A percentile compares a stretch with the other conserved stretches of the same genome.
Conservation (phyloP, 2,888 invertebrate genomes). For the Pachycephus smyrnensis region DNA sequence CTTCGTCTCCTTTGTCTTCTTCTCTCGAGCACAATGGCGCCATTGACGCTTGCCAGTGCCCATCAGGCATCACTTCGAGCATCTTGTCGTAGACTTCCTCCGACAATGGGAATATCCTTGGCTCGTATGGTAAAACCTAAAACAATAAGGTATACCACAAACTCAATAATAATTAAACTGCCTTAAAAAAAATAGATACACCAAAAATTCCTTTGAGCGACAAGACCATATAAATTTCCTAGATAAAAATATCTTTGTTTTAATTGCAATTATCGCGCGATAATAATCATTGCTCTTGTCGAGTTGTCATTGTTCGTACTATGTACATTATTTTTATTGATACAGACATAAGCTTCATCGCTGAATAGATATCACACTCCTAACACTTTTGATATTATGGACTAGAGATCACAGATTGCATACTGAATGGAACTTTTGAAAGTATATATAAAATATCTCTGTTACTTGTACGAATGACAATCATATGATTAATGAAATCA, state of each 20-base stretch:
- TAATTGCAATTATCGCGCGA: background rate
- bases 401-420: background rate
- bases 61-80: constrained; percentile 78
- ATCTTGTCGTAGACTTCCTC: constrained; percentile 78
- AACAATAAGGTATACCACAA: constrained; percentile 42
- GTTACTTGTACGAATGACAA: background rate
- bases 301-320: too few species aligned
- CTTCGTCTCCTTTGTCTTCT: constrained; percentile 57
- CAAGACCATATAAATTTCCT: background rate
- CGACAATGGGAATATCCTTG: constrained; percentile 79
- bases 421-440: background rate
- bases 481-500: background rate
- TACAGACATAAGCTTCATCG: background rate
- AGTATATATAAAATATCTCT: background rate
- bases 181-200: background rate
- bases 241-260: background rate
- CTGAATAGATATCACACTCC: background rate
- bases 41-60: constrained; percentile 68
- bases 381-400: background rate
- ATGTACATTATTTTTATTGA: background rate
- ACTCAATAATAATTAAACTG: background rate
- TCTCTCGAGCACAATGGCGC: constrained; percentile 57
- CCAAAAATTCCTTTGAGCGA: background rate
- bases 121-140: constrained; percentile 81
- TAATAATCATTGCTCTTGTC: too few species aligned